A percentile compares a stretch with the other conserved stretches of the same genome.
Conservation (phyloP, 2,797 vertebrate species). For the Euphonia xanthogaster region DNA sequence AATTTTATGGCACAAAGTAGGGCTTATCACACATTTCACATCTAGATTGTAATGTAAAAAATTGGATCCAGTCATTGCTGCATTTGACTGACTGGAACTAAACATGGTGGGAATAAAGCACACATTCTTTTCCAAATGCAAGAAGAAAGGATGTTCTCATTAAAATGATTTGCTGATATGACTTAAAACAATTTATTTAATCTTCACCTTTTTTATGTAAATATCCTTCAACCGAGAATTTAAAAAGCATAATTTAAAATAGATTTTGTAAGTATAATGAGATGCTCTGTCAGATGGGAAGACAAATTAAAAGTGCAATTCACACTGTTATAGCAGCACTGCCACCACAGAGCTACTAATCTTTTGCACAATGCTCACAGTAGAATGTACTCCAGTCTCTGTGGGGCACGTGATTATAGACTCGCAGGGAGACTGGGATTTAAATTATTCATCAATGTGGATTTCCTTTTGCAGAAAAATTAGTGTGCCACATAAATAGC, state of each 20-base stretch:
- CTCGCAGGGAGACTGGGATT: constrained; percentile 41
- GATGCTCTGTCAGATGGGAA: constrained; percentile 71
- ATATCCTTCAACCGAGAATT: constrained; percentile 70
- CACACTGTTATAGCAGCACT: constrained; percentile 51
- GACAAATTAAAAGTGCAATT: constrained; percentile 77
- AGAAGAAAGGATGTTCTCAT: constrained; percentile 46
- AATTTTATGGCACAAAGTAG: constrained; percentile 31
- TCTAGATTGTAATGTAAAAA: constrained; percentile 17
- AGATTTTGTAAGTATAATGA: constrained; percentile 77
- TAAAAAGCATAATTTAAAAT: constrained; percentile 71
- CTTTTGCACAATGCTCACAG: constrained; percentile 59
- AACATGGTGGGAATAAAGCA: constrained; percentile 48
- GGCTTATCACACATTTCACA: constrained; percentile 32
- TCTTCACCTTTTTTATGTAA: constrained; percentile 74
- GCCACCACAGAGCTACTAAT: constrained; percentile 55
- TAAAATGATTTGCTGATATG: constrained; percentile 68
- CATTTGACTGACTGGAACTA: constrained; percentile 45
- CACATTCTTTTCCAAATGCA: constrained; percentile 41
- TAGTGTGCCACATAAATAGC: constrained; percentile 30
- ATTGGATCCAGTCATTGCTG: not conserved
- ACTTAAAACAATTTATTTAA: constrained; percentile 77
- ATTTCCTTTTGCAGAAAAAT: constrained; percentile 59
- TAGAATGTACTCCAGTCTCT: constrained; percentile 59
- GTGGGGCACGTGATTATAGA: constrained; percentile 50
- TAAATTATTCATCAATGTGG: constrained; percentile 67